Percentiles rank a stretch among this genome's conserved stretches.
phyloP scores from a whole-genome alignment of 2,888 invertebrate species.

The Spatulosminthurus flaviceps region DNA sequence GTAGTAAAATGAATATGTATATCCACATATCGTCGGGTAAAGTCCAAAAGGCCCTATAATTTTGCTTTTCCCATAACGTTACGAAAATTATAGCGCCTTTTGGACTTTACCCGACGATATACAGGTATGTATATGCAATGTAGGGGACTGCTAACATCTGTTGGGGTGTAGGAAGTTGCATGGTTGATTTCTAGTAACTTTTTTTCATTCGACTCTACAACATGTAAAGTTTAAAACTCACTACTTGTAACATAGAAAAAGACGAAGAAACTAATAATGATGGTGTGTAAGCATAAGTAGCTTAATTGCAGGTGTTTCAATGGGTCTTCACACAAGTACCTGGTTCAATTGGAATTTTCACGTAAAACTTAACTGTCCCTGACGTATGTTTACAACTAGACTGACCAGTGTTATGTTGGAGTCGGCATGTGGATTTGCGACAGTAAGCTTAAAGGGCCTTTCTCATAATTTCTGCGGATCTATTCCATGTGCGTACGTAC shows the following conservation, averaged over 20 bases:
- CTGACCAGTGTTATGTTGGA: slow-evolving; percentile 26
- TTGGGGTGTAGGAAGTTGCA: slow-evolving; percentile 12
- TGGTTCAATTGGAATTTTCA: slow-evolving; percentile 40
- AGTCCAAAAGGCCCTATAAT: too few relatives aligned
- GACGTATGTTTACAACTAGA: slow-evolving; percentile 43
- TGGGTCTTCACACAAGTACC: slow-evolving; percentile 16
- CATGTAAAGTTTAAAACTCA: neutral
- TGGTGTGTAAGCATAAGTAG: slow-evolving; percentile 29
- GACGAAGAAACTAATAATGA: slow-evolving; percentile 1
- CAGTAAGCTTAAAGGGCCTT: neutral
- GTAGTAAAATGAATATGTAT: too few relatives aligned
- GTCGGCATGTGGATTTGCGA: neutral
- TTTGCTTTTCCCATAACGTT: too few relatives aligned
- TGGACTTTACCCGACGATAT: too few relatives aligned
- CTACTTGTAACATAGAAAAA: neutral
- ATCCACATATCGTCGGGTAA: too few relatives aligned
- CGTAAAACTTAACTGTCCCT: slow-evolving; percentile 43
- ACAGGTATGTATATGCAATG: too few relatives aligned
- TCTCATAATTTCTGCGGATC: too few relatives aligned
- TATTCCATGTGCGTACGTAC: too few relatives aligned
- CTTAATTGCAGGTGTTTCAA: slow-evolving; percentile 44
- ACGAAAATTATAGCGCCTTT: too few relatives aligned
- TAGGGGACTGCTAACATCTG: too few relatives aligned
- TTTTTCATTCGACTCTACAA: neutral
- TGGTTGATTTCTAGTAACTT: neutral